Conservation (phyloP, 2,888 invertebrate species). For the Ochropleura leucogaster region DNA sequence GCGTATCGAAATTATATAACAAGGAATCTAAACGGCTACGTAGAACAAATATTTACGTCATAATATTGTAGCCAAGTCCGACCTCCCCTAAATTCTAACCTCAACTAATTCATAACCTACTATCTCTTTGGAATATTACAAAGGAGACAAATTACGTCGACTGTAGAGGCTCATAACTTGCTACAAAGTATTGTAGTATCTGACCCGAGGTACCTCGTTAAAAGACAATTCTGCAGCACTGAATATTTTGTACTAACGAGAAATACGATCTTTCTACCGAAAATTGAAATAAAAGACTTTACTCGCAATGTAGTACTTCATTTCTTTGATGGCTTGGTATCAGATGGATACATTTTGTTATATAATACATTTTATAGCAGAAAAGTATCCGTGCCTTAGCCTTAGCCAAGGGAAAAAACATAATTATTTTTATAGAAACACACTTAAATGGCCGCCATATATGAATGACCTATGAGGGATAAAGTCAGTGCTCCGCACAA, state of each 20-base stretch:
- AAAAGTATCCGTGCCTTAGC: not conserved
- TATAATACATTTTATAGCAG: not conserved
- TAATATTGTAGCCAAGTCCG: not conserved
- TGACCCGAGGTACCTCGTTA: conserved; percentile 40
- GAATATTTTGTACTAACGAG: conserved; percentile 32
- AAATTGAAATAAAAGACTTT: not conserved
- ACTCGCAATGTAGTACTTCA: not conserved
- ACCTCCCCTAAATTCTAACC: conserved; percentile 22
- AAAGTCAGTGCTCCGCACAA: not conserved
- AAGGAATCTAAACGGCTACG: not conserved
- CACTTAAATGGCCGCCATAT: not conserved
- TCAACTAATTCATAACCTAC: conserved; percentile 34
- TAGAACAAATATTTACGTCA: conserved; percentile 11
- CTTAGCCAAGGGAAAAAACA: not conserved
- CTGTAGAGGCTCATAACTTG: conserved; percentile 34
- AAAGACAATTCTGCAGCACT: conserved; percentile 37
- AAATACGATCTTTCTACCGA: conserved; percentile 32
- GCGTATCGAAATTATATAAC: not conserved
- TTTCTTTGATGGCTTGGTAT: not conserved
- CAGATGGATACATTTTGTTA: not conserved
- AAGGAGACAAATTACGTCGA: conserved; percentile 45
- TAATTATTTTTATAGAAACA: not conserved
- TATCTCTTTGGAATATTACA: conserved; percentile 29
- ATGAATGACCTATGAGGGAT: not conserved
- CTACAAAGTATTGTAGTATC: conserved; percentile 90